phyloP scores from a whole-genome alignment of 2,888 invertebrate species.

The Drosophila testacea region DNA sequence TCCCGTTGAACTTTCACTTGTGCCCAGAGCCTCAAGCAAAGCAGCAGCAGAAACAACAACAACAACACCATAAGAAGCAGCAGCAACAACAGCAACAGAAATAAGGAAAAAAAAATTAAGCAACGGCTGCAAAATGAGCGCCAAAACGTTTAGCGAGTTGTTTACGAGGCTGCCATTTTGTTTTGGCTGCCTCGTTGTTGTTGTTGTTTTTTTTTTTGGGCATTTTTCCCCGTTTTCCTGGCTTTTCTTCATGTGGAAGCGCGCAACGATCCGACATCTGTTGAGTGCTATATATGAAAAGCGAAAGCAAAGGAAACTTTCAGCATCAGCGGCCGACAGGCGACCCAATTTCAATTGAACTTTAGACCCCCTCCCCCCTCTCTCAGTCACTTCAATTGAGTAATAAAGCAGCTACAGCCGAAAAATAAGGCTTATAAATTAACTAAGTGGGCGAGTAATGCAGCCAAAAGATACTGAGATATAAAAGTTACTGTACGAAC shows the following conservation, averaged over 20 bases:
- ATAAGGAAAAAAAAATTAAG: constrained; percentile 64
- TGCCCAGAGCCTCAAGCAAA: constrained; percentile 59
- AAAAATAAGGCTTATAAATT: constrained; percentile 30
- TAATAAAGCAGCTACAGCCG: constrained; percentile 28
- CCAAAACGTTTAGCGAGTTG: constrained; percentile 77
- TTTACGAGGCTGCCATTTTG: constrained; percentile 72
- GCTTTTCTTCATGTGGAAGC: constrained; percentile 35
- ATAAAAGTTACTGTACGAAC: neutral
- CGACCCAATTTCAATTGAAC: constrained; percentile 56
- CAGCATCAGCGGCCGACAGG: constrained; percentile 24
- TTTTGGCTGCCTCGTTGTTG: constrained; percentile 28
- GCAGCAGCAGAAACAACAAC: constrained; percentile 27
- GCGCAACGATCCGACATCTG: constrained; percentile 55
- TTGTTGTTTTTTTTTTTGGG: constrained; percentile 6
- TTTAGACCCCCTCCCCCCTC: constrained; percentile 13
- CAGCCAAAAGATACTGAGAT: constrained; percentile 4
- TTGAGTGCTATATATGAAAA: constrained; percentile 53
- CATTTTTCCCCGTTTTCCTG: constrained; percentile 8
- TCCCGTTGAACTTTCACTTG: constrained; percentile 72
- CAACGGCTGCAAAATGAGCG: constrained; percentile 77
- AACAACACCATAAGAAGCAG: neutral
- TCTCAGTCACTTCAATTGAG: neutral
- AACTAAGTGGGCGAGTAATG: constrained; percentile 20
- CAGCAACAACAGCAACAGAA: constrained; percentile 39
- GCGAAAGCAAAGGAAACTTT: constrained; percentile 37